Evolutionary conservation across 2,888 invertebrate genomes (phyloP), one percentile per base, ranked within the genome.

Genomic region (Sicus ferrugineus): DNA sequence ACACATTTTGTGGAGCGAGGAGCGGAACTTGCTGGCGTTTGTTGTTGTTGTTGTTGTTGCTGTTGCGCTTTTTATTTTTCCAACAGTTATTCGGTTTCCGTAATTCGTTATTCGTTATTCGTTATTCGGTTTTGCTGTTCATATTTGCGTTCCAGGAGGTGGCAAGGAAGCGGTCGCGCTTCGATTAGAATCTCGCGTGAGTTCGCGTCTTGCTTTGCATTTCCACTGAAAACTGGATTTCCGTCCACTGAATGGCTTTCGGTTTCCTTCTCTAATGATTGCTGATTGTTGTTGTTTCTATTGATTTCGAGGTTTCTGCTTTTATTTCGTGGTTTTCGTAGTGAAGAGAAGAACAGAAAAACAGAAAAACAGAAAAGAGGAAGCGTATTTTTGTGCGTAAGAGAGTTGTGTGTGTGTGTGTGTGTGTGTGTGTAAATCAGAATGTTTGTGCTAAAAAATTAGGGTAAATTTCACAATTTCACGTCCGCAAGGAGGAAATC

Each of bases 1-100:
- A 73, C 70, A 75, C 76, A 76, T 76, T 74, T 75, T 73, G 73
- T 38, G 48, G 23, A n/a, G n/a, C n/a, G n/a, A n/a, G n/a, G n/a
- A n/a, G n/a, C n/a, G n/a, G n/a, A n/a, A n/a, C n/a, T n/a, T n/a
- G 28, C 2, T 42, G 61, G 42, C 23, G 38, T 42, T 61, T 21
- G 23, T 42, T 42, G 38, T 61, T 61, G 28, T 54, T 54, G 21
- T 1, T 16, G n/a, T 42, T 42, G 9, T 16, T 42, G 16, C 1
- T 14, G 14, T 14, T 34, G 14, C 34, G 7, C 4, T 42, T 42
- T 7, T 42, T 42, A 9, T n/a, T n/a, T n/a, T n/a, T n/a, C n/a
- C n/a, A n/a, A n/a, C n/a, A n/a, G n/a, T n/a, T n/a, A n/a, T n/a
- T n/a, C n/a, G n/a, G n/a, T n/a, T n/a, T n/a, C n/a, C n/a, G n/a